A percentile compares a stretch with the other conserved stretches of the same genome.
phyloP scores from a whole-genome alignment of 1,140 invertebrate genomes.

The Polyergus mexicanus region DNA sequence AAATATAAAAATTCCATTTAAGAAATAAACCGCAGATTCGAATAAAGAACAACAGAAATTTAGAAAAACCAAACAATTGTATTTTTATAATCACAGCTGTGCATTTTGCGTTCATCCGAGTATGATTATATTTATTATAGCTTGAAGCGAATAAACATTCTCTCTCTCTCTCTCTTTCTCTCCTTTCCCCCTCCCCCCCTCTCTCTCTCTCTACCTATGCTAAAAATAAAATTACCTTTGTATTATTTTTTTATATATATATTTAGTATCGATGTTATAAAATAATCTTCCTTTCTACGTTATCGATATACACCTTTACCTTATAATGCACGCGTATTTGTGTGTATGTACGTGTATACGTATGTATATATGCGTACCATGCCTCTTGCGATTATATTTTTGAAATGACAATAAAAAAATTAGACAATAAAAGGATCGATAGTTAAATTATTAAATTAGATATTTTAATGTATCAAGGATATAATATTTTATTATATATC shows the following conservation, averaged over 20 bases:
- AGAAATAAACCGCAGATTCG: constrained; percentile 13
- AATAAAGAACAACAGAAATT: constrained; percentile 32
- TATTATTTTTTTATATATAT: neutral
- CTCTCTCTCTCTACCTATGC: constrained; percentile 4
- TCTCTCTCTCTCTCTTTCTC: constrained; percentile 6
- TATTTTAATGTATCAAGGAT: neutral
- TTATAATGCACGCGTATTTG: no score
- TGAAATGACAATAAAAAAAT: no score
- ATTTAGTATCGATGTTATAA: neutral
- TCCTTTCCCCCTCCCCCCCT: neutral
- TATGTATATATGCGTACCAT: neutral
- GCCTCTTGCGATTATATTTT: neutral
- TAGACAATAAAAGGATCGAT: neutral
- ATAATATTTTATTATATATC: no score
- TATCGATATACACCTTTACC: neutral
- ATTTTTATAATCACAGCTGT: constrained; percentile 49
- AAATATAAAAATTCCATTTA: constrained; percentile 2
- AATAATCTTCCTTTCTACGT: constrained; percentile 1
- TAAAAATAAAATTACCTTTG: constrained; percentile 39
- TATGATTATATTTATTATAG: constrained; percentile 41
- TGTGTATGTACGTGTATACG: neutral
- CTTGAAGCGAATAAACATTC: constrained; percentile 39
- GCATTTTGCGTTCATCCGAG: constrained; percentile 12
- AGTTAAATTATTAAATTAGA: constrained; percentile 5
- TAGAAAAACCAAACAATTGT: constrained; percentile 41